Base-by-base conservation (phyloP, 1,140 invertebrate species). In the Zaprionus kolodkinae region DNA sequence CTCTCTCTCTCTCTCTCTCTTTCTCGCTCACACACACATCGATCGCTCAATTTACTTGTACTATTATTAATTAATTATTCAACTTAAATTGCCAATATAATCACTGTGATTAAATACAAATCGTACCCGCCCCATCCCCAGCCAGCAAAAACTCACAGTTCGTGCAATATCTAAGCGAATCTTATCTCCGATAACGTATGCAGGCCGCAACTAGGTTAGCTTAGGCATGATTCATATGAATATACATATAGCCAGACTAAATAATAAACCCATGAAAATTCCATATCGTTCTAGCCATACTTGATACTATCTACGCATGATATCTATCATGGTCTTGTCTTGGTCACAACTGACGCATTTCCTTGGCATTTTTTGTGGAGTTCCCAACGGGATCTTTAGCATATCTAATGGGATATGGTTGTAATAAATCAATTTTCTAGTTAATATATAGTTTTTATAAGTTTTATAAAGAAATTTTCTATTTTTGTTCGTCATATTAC, bases 111-210 rank as follows among this genome's bases (percentile, higher is more conserved):
- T 61, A 61, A n/a, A 17, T 21, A 17, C 7, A 25, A 21, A 50
- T 11, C 17, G 10, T 12, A 17, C 17, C 33, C 5, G 30, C 5
- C 5, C 30, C 30, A 33, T 33, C 33, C 33, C 3, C 27, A 6
- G 27, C 27, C n/a, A n/a, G n/a, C n/a, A n/a, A 30, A 3, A 35
- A 9, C 33, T 9, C 7, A 6, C 40, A 45, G 40, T 50, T 11
- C 45, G 45, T 50, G 45, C 45, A 15, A 15, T 67, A 70, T 50
- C 60, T 56, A 36, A 25, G 25, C 30, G 15, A 15, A 35, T 35
- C 52, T 59, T 70, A 70, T 70, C 68, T 15, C 50, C 36, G 60
- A 40, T 66, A 72, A 30, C 30, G 17, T 17, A 30, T 30, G 27
- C 27, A 30, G 27, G 27, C 27, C 27, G 12, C 25, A 12, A 36